Evolutionary conservation across 2,113 vertebrate genomes (phyloP), one percentile per base, ranked within the genome.

Genomic region (Eublepharis macularius): DNA sequence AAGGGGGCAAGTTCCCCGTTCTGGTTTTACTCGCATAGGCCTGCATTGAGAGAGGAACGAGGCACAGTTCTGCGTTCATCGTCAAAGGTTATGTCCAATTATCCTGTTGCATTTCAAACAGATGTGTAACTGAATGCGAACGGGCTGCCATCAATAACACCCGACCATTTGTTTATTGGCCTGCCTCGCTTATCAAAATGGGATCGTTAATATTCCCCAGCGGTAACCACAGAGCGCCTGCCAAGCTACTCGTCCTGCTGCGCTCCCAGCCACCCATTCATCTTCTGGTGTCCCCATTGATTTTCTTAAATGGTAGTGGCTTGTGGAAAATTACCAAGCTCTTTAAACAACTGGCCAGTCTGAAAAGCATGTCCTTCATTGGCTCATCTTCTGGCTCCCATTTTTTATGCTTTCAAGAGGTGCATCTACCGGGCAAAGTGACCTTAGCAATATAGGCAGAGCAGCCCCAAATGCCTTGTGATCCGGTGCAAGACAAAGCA

Each of bases 311-410:
- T 6, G 0, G 17, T 34, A 43, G 75, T 4, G 49, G 26, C 34
- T 82, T n/a, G 78, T 41, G 36, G 81, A 81, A 90, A 84, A 72
- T 83, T 45, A 77, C 32, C 65, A 19, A 4, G 82, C n/a, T 77
- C 54, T 78, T 76, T 51, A 84, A 85, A 80, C 24, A 90, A 36
- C 13, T 49, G 34, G 1, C 66, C n/a, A 51, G 45, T 34, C 88
- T 66, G 76, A 43, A 49, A 82, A 47, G 2, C 43, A 49, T 63
- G 4, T 49, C 75, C 43, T 77, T 89, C 84, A 76, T 13, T n/a
- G 60, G 6, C 41, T 82, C 26, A 34, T 86, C 85, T 83, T 86
- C 82, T 57, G 83, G 78, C 73, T 16, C 45, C 84, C 19, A 6
- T 32, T 86, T 91, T 83, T 66, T 66, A 4, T 66, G 54, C 43